Evolutionary conservation across 1,140 invertebrate genomes (phyloP).

Genomic region (Steinernema khuongi): DNA sequence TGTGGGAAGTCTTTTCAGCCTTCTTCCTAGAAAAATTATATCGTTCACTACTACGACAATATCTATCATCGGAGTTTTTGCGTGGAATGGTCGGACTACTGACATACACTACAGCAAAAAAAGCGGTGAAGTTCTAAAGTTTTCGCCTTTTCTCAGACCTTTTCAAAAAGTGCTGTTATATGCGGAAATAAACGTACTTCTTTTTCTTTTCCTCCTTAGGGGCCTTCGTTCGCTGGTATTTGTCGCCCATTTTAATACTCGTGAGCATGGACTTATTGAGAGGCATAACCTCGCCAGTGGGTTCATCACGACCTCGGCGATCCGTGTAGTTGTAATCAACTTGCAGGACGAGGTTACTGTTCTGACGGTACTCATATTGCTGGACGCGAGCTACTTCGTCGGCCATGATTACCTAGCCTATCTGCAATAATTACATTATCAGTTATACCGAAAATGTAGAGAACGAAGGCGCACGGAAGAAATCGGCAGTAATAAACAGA

Average conservation of each 20-base stretch:
- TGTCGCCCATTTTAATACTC: slow-evolving; percentile 92
- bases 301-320: slow-evolving; percentile 90
- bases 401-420: slow-evolving; percentile 70
- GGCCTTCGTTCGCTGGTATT: slow-evolving; percentile 78
- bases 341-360: slow-evolving; percentile 98
- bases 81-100: no score
- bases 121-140: background rate
- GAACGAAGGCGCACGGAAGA: no score
- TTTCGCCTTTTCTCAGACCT: slow-evolving; percentile 56
- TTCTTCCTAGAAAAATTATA: slow-evolving; percentile 71
- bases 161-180: no score
- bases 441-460: background rate
- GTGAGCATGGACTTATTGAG: slow-evolving; percentile 77
- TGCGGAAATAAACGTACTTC: slow-evolving; percentile 65
- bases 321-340: slow-evolving; percentile 96
- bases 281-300: slow-evolving; percentile 94
- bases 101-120: background rate
- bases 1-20: slow-evolving; percentile 56
- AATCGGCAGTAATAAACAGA: no score
- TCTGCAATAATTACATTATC: background rate
- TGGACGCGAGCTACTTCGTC: slow-evolving; percentile 92
- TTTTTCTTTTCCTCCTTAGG: slow-evolving; percentile 70
- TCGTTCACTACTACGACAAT: background rate
- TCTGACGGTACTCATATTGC: slow-evolving; percentile 99
- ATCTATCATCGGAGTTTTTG: no score